Evolutionary conservation across 30 jellyfish, hydroid and myxozoan species (phyloP).

Genomic region (Hydractinia echinata): DNA sequence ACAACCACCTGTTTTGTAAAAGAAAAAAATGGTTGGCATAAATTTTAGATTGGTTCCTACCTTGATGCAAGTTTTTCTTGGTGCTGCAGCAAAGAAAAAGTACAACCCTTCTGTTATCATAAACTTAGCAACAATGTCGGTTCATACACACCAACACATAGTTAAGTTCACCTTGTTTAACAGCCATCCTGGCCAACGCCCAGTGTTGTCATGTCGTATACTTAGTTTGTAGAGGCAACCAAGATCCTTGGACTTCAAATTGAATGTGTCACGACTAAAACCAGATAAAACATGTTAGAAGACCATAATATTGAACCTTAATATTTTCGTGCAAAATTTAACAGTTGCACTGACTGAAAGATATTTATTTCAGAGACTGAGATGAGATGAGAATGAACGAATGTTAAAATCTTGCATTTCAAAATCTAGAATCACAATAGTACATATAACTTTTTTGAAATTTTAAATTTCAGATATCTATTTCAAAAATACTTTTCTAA

Average conservation of each 20-base stretch:
- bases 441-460: too few relatives aligned
- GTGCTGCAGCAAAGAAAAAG: too few relatives aligned
- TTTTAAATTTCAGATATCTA: neutral
- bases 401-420: too few relatives aligned
- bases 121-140: too few relatives aligned
- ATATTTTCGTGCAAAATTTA: too few relatives aligned
- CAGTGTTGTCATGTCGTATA: constrained; percentile 75
- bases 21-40: neutral
- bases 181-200: constrained; percentile 73
- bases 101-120: too few relatives aligned
- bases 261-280: constrained; percentile 49
- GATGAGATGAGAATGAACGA: too few relatives aligned
- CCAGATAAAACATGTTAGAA: neutral
- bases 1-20: constrained; percentile 19
- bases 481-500: neutral
- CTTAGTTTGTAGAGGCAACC: constrained; percentile 58
- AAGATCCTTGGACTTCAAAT: constrained; percentile 35
- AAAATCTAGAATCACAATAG: too few relatives aligned
- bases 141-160: too few relatives aligned
- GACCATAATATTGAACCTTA: too few relatives aligned
- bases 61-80: too few relatives aligned
- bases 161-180: constrained; percentile 42
- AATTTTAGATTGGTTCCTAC: too few relatives aligned
- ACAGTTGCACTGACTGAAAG: neutral
- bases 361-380: neutral